A percentile compares a stretch with the other conserved stretches of the same genome.
These are phyloP conservation scores for Orchesella cincta DNA, from an alignment of 1,140 invertebrate species.

Conservation along the genomic window DNA sequence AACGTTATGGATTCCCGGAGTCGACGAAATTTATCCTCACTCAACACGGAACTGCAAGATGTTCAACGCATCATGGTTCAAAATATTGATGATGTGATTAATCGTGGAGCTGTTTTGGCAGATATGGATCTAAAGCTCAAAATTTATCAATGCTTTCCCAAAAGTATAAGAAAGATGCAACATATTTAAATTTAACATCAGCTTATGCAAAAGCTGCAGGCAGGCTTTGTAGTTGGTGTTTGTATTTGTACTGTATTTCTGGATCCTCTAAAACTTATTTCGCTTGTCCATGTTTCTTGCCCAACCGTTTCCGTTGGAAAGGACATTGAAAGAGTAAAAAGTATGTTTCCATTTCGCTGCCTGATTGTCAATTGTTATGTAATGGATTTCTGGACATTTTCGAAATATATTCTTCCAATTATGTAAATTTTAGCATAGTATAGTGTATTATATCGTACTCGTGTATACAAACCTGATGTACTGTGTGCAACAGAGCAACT, in stretches of 20 bases:
- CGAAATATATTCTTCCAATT: too few relatives aligned
- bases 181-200: conserved; percentile 91
- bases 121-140: conserved; percentile 96
- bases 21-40: conserved; percentile 81
- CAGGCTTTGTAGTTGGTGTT: conserved; percentile 78
- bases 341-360: too few relatives aligned
- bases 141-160: conserved; percentile 94
- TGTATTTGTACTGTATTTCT: conserved; percentile 88
- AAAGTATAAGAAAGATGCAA: conserved; percentile 98
- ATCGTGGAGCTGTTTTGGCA: conserved; percentile 92
- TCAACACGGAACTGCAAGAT: conserved; percentile 95
- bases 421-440: too few relatives aligned
- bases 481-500: too few relatives aligned
- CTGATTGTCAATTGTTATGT: too few relatives aligned
- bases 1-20: conserved; percentile 85
- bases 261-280: conserved; percentile 69
- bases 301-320: too few relatives aligned
- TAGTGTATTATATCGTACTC: too few relatives aligned
- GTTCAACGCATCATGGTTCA: conserved; percentile 99
- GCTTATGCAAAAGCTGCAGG: conserved; percentile 91
- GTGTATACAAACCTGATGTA: too few relatives aligned
- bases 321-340: too few relatives aligned
- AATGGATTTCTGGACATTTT: too few relatives aligned
- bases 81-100: conserved; percentile 98
- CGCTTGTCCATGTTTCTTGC: too few relatives aligned